phyloP scores from a whole-genome alignment of 2,888 invertebrate species.

The Capitulum mitella region DNA sequence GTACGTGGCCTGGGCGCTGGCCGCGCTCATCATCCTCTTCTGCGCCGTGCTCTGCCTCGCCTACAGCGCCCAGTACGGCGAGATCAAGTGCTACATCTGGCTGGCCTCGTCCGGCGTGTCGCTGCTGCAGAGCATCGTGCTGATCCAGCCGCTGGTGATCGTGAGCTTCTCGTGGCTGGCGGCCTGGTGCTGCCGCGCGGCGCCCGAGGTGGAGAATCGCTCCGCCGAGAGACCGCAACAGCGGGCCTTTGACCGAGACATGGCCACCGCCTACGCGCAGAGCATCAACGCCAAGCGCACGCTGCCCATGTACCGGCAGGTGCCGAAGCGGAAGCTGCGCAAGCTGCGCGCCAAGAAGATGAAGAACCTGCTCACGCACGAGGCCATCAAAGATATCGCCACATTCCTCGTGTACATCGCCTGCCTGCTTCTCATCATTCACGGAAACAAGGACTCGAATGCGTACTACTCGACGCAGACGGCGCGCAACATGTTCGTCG shows the following conservation, averaged over 20 bases:
- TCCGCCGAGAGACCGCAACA: not conserved
- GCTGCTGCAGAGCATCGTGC: constrained; percentile 30
- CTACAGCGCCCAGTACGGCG: constrained; percentile 33
- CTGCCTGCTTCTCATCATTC: constrained; percentile 46
- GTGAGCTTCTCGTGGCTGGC: constrained; percentile 27
- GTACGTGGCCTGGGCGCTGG: constrained; percentile 33
- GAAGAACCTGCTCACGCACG: constrained; percentile 48
- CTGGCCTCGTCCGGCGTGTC: constrained; percentile 30
- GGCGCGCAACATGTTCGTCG: not conserved
- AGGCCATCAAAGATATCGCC: constrained; percentile 45
- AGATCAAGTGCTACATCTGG: constrained; percentile 34
- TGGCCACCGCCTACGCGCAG: not conserved
- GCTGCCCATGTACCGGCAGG: not conserved
- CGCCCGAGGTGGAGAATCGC: not conserved
- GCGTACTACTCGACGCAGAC: constrained; percentile 43
- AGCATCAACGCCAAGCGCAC: constrained; percentile 18
- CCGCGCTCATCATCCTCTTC: constrained; percentile 27
- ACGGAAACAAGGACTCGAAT: constrained; percentile 44
- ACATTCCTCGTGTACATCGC: constrained; percentile 46
- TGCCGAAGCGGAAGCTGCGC: constrained; percentile 40
- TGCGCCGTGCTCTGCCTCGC: constrained; percentile 29
- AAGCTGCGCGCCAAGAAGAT: constrained; percentile 40
- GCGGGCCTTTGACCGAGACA: not conserved
- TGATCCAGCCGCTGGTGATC: constrained; percentile 33
- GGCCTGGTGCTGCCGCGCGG: not conserved